phyloP scores from a whole-genome alignment of 1,140 invertebrate genomes.

The Polypedilum pembai region DNA sequence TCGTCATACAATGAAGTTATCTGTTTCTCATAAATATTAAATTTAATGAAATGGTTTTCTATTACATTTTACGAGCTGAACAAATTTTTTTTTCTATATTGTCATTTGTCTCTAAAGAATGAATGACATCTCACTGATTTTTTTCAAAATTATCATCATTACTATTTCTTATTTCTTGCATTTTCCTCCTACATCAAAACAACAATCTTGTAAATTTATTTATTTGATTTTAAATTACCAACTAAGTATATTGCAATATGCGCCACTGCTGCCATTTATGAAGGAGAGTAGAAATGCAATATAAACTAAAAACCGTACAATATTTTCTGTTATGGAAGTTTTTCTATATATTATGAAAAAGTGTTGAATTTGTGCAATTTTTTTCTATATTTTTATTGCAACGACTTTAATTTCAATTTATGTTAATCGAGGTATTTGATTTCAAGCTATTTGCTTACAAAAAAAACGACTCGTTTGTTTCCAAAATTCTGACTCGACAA shows the following conservation, averaged over 20 bases:
- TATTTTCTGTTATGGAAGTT: slow-evolving; percentile 4
- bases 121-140: too few relatives aligned
- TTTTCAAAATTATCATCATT: too few relatives aligned
- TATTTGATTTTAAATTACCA: too few relatives aligned
- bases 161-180: too few relatives aligned
- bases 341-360: slow-evolving; percentile 7
- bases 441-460: slow-evolving; percentile 3
- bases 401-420: neutral
- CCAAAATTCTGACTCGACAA: neutral
- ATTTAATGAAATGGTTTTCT: slow-evolving; percentile 24
- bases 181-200: too few relatives aligned
- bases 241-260: too few relatives aligned
- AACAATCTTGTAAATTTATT: too few relatives aligned
- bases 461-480: neutral
- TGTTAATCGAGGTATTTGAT: neutral
- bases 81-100: neutral
- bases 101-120: neutral
- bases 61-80: neutral
- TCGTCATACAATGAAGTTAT: neutral
- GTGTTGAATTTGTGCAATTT: neutral
- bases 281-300: neutral
- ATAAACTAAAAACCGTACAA: neutral
- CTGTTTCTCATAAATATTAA: slow-evolving; percentile 26
- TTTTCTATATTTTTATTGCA: neutral
- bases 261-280: too few relatives aligned